Base-by-base conservation (phyloP, 1,140 invertebrate genomes). In the Chrysomallon squamiferum region DNA sequence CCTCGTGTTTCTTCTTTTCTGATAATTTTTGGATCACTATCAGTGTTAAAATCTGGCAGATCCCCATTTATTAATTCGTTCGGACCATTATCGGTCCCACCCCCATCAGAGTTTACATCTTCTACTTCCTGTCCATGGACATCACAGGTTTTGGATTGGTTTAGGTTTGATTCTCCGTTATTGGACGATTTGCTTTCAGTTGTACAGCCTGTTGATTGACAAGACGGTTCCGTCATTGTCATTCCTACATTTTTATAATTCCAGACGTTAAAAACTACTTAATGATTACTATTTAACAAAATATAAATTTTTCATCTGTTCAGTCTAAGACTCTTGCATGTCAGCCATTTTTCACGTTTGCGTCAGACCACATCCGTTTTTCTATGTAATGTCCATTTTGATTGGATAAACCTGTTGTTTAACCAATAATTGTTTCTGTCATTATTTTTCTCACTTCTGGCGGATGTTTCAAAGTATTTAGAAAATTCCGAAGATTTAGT, bases 101-200 rank as follows among this genome's bases (percentile, higher is more conserved):
- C 66, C 66, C 66, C 66, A 30, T 52, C 25, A 29, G 62, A 49
- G 50, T 29, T 50, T 62, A 35, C 58, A 65, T 65, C 68, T 59
- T 72, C 69, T 72, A 75, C 73, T 70, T 75, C 73, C 67, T 69
- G 68, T 72, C 59, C 54, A 22, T 7, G 9, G 43, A 68, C 56
- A 43, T 15, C 35, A 45, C 65, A 52, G 43, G 49, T 61, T 61
- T 47, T 13, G 47, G 25, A 41, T n/a, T 22, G 29, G 45, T 30
- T 43, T 38, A 38, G 6, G 35, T 38, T 38, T 15, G 15, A 15
- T 38, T 38, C 6, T 38, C 15, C 35, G 5, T 38, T 15, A 15
- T 38, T 38, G 35, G 35, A 38, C 35, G 35, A 38, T 38, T 38
- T 38, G 22, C 43, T 30, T 58, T 57, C 54, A 5, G 33, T 30